Evolutionary conservation across 2,113 vertebrate genomes (phyloP).

Genomic region (Solea senegalensis): DNA sequence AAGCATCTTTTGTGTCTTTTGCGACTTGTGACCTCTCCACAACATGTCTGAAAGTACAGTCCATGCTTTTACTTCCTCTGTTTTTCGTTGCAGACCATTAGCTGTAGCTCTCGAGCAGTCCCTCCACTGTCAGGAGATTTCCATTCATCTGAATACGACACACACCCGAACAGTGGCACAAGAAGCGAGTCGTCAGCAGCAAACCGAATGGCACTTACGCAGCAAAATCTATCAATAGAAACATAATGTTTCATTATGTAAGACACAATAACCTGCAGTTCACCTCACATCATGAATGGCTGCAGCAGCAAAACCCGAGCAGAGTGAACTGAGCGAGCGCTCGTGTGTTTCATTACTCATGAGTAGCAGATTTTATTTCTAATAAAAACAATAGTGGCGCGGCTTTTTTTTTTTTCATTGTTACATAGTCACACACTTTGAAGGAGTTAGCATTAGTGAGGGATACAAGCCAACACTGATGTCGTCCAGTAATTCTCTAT

Average conservation of each 20-base stretch:
- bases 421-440: not conserved
- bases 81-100: not conserved
- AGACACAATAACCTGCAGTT: not conserved
- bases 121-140: not conserved
- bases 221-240: slow-evolving; percentile 3
- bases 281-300: not conserved
- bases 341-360: not conserved
- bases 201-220: slow-evolving; percentile 1
- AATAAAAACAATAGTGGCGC: too few relatives aligned
- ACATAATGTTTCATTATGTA: not conserved
- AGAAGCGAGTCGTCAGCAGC: slow-evolving; percentile 1
- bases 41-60: too few relatives aligned
- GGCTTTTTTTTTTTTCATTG: not conserved
- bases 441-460: not conserved
- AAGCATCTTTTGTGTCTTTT: too few relatives aligned
- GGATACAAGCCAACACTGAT: not conserved
- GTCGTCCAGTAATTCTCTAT: not conserved
- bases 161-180: not conserved
- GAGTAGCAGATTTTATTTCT: not conserved
- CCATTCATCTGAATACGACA: not conserved
- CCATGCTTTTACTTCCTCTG: too few relatives aligned
- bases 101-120: not conserved
- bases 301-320: not conserved
- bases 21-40: too few relatives aligned
- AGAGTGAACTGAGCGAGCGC: not conserved